phyloP scores from a whole-genome alignment of 2,113 vertebrate species.

The Phaethon lepturus region DNA sequence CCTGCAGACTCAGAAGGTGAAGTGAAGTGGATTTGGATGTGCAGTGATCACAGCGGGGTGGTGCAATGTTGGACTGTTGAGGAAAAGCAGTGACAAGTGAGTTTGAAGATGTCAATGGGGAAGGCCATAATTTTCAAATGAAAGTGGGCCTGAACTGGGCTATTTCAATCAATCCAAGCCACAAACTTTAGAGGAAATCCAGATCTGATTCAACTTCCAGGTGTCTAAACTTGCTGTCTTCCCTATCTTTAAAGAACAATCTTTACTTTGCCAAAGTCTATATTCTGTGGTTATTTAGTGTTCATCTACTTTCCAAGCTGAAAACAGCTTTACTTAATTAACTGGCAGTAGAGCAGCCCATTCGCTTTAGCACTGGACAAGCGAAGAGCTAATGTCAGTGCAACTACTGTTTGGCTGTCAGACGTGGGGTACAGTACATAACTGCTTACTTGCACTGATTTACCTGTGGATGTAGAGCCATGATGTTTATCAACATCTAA shows the following conservation, averaged over 20 bases:
- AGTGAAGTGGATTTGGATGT: neutral
- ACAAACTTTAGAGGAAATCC: neutral
- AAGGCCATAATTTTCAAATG: neutral
- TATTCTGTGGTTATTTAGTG: neutral
- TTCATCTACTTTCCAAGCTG: neutral
- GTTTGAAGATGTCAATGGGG: neutral
- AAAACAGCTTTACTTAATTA: neutral
- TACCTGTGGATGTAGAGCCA: neutral
- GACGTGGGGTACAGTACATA: neutral
- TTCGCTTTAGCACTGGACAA: neutral
- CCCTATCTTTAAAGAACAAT: neutral
- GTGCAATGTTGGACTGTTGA: neutral
- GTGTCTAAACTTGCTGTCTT: constrained; percentile 5
- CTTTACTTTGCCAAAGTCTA: neutral
- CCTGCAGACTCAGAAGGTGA: neutral
- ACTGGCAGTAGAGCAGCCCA: neutral
- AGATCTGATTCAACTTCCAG: neutral
- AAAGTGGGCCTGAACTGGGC: neutral
- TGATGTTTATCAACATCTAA: neutral
- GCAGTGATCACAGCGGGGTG: neutral
- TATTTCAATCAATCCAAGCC: neutral
- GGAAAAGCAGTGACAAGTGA: neutral
- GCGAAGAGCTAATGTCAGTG: neutral
- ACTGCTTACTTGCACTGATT: neutral
- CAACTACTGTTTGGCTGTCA: neutral